Base-by-base conservation (phyloP, 2,888 invertebrate species). In the Andrena hattorfiana region DNA sequence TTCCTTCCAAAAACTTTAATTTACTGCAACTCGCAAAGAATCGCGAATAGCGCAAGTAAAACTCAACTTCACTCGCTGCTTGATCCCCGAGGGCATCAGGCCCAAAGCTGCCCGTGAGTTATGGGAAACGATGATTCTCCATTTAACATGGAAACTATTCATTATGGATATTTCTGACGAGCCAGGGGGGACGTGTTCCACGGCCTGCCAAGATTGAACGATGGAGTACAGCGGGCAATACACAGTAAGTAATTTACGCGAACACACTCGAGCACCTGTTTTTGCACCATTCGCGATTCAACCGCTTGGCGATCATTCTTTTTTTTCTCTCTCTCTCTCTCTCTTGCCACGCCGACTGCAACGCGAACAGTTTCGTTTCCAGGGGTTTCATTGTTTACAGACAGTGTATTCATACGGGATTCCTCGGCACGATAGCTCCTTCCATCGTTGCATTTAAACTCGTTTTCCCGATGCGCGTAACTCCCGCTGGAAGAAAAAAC, bases 381-480 rank as follows among this genome's bases (percentile, higher is more conserved):
- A 56, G 32, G 23, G n/a, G 59, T 49, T 66, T 80, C 51, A 60
- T 80, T 80, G 67, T 13, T n/a, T 2, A 4, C 42, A 20, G 66
- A 56, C 26, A 69, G 35, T 30, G 48, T 42, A 77, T 68, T 77
- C 69, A 49, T 23, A 42, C 26, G 16, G 16, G 67, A 74, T 74
- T 23, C 48, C 20, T 28, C 23, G 7, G 10, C 42, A 51, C 64
- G 83, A 66, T 70, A 42, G 60, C 8, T 35, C 8, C 3, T 16
- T n/a, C 56, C 35, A 20, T 77, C 60, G 73, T 73, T 66, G 54
- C 72, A 72, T 71, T 82, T 64, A 59, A 83, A 83, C 78, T 69
- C 72, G 72, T 83, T 84, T 81, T 69, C 75, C 84, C 70, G 62
- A 83, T 70, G 80, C 83, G 42, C 74, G 84, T 72, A 72, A 80